Evolutionary conservation across 2,113 vertebrate genomes (phyloP).

Genomic region (Pseudonaja textilis): DNA sequence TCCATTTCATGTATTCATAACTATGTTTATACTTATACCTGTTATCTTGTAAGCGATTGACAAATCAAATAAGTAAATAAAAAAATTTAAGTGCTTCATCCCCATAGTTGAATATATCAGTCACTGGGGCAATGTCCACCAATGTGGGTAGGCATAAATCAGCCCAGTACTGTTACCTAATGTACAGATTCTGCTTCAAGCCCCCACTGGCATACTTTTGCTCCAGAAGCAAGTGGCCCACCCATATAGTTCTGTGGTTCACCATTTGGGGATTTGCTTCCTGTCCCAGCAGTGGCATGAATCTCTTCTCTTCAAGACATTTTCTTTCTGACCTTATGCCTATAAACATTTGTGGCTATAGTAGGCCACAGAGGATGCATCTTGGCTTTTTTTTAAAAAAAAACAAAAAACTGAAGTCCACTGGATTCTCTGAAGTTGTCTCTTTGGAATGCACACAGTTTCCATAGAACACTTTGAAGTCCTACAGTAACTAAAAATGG

Average conservation of each 20-base stretch:
- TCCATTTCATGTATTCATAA: too few species aligned
- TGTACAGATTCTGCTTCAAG: neutral
- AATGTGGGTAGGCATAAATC: neutral
- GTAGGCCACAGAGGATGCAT: constrained; percentile 21
- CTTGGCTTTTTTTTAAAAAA: neutral
- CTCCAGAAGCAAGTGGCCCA: neutral
- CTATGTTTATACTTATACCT: too few species aligned
- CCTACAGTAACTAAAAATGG: constrained; percentile 1
- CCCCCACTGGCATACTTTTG: neutral
- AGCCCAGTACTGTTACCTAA: neutral
- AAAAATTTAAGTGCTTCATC: neutral
- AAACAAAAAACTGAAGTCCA: neutral
- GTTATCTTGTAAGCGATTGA: too few species aligned
- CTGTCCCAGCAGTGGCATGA: neutral
- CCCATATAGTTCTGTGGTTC: neutral
- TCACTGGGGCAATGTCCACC: neutral
- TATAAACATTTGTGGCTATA: neutral
- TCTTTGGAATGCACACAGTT: neutral
- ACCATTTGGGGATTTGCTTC: neutral
- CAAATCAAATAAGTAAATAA: too few species aligned
- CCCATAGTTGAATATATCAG: neutral
- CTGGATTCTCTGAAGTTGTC: neutral
- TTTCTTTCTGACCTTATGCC: neutral
- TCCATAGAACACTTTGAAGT: constrained; percentile 2
- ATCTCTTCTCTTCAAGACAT: neutral